Percentiles rank a stretch among this genome's conserved stretches.
These are phyloP conservation scores for Dolichomitus sp. DNA, from an alignment of 2,888 invertebrate genomes.

Conservation along the genomic window DNA sequence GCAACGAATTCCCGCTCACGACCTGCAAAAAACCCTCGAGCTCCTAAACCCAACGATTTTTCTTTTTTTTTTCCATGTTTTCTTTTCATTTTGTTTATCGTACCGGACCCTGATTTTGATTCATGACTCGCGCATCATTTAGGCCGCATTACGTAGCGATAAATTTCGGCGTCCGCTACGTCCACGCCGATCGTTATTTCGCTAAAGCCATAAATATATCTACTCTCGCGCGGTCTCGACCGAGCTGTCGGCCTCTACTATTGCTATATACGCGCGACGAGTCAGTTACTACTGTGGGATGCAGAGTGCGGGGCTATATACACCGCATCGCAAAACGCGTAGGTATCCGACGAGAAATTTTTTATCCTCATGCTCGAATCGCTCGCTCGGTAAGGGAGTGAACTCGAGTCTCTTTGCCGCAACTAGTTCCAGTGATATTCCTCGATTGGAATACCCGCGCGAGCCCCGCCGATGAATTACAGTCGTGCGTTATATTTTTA, in stretches of 20 bases:
- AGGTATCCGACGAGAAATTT: conserved; percentile 66
- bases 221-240: conserved; percentile 54
- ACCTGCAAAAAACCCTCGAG: conserved; percentile 17
- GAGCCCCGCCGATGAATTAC: conserved; percentile 63
- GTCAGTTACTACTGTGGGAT: conserved; percentile 55
- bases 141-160: conserved; percentile 77
- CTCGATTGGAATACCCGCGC: conserved; percentile 59
- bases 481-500: conserved; percentile 67
- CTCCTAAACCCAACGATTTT: conserved; percentile 12
- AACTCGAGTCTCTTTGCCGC: conserved; percentile 34
- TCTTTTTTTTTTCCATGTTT: conserved; percentile 31
- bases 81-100: conserved; percentile 57
- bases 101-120: conserved; percentile 74
- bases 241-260: conserved; percentile 52
- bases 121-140: conserved; percentile 77
- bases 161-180: conserved; percentile 73
- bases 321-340: conserved; percentile 64
- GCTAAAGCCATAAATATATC: conserved; percentile 72
- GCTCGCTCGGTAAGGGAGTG: conserved; percentile 40
- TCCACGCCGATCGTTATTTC: conserved; percentile 73
- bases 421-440: conserved; percentile 60
- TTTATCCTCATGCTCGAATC: conserved; percentile 37
- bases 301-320: conserved; percentile 30
- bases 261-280: conserved; percentile 40
- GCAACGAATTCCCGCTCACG: conserved; percentile 14